Evolutionary conservation across 2,113 vertebrate genomes (phyloP).

Genomic region (Azemiops feae): DNA sequence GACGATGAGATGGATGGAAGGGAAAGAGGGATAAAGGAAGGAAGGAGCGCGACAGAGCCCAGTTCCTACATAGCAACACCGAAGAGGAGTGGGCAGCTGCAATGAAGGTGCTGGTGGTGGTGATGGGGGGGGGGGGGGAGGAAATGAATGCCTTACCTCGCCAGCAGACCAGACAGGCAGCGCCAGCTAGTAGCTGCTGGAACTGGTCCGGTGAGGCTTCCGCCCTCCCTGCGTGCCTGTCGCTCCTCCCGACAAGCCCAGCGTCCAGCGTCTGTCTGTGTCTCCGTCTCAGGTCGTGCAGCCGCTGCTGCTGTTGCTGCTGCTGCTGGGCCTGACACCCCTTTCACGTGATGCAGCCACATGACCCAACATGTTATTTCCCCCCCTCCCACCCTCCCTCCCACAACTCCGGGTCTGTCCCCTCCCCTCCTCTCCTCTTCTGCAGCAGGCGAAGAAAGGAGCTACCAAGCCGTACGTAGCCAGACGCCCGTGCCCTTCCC

Average conservation of each 20-base stretch:
- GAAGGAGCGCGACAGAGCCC: background rate
- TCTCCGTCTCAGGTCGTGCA: slow-evolving; percentile 36
- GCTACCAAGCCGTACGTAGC: too few species aligned
- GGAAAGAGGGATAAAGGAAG: background rate
- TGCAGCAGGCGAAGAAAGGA: background rate
- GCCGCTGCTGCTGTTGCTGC: slow-evolving; percentile 13
- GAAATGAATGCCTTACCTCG: background rate
- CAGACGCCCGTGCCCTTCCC: background rate
- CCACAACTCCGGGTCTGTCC: background rate
- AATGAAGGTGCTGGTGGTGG: background rate
- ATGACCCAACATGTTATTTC: slow-evolving; percentile 59
- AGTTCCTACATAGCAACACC: background rate
- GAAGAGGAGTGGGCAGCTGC: background rate
- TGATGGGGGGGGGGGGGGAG: background rate
- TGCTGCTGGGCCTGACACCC: slow-evolving; percentile 68
- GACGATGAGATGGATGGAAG: background rate
- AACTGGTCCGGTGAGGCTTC: background rate
- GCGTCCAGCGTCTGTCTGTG: slow-evolving; percentile 9
- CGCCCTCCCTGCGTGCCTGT: background rate
- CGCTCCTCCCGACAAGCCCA: slow-evolving; percentile 9
- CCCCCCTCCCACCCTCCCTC: accelerated
- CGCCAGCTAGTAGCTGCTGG: background rate
- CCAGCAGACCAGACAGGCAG: background rate
- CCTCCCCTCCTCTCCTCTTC: background rate
- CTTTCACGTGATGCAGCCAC: slow-evolving; percentile 73